Evolutionary conservation across 2,888 invertebrate species (phyloP).

Genomic region (Sinodicranocentrus sp.): DNA sequence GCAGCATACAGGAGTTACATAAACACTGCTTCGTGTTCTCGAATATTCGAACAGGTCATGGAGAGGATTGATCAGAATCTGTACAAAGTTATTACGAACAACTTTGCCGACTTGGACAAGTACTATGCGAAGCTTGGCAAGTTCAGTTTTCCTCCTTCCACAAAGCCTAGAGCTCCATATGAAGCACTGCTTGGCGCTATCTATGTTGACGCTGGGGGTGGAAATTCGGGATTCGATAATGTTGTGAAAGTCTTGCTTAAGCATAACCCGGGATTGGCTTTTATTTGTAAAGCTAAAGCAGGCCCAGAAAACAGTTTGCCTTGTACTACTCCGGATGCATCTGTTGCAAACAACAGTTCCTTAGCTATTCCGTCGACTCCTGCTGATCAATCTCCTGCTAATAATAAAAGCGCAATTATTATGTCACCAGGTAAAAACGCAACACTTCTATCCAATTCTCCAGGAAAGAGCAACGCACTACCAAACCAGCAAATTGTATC

Average conservation of each 20-base stretch:
- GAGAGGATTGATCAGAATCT: constrained; percentile 28
- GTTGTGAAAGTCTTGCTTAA: background rate
- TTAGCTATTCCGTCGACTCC: background rate
- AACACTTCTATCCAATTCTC: too few species aligned
- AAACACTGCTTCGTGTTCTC: constrained; percentile 1
- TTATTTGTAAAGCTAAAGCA: background rate
- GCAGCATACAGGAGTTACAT: background rate
- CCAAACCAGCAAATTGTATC: too few species aligned
- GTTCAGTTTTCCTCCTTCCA: constrained; percentile 23
- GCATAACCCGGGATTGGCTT: background rate
- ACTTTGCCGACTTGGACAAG: background rate
- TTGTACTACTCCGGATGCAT: too few species aligned
- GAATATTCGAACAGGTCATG: background rate
- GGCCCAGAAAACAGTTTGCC: too few species aligned
- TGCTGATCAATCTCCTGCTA: background rate
- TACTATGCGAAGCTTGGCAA: constrained; percentile 14
- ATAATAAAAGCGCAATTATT: too few species aligned
- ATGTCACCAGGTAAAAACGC: too few species aligned
- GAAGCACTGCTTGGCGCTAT: constrained; percentile 24
- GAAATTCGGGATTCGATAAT: background rate
- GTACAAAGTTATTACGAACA: constrained; percentile 17
- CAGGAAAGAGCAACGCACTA: too few species aligned
- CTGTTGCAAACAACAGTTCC: background rate
- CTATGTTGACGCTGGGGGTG: constrained; percentile 28
- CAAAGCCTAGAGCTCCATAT: constrained; percentile 20